A percentile compares a stretch with the other conserved stretches of the same genome.
phyloP scores from a whole-genome alignment of 2,797 vertebrate species.

The Urophycis tenuis region DNA sequence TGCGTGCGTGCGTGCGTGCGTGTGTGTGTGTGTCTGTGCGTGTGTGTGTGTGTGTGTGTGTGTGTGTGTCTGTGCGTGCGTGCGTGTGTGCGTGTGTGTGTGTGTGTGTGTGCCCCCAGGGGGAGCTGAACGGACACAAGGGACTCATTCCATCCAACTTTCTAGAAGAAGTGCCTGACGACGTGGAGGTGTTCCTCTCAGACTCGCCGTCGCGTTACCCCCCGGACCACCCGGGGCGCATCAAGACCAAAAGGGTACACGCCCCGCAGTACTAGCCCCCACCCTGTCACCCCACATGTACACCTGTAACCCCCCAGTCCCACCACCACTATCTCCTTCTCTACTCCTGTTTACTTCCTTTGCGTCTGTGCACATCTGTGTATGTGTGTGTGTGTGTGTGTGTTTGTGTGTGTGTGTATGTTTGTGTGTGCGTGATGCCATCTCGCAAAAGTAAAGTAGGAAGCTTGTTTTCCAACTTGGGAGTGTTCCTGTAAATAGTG shows the following conservation, averaged over 20 bases:
- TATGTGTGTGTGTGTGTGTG: constrained; percentile 57
- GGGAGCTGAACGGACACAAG: constrained; percentile 93
- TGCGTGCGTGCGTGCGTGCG: not conserved
- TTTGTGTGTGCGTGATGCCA: not conserved
- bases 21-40: constrained; percentile 22
- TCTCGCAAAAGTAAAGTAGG: not conserved
- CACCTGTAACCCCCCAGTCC: constrained; percentile 49
- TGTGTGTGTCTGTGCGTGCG: not conserved
- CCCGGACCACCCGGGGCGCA: constrained; percentile 76
- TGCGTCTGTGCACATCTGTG: constrained; percentile 21
- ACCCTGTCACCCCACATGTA: constrained; percentile 60
- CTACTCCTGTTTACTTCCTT: not conserved
- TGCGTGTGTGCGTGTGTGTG: not conserved
- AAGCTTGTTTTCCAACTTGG: constrained; percentile 45
- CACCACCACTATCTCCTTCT: not conserved
- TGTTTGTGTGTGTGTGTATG: not conserved
- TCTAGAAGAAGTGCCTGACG: constrained; percentile 99
- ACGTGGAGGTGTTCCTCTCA: constrained; percentile 94
- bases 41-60: not conserved
- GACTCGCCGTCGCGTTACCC: constrained; percentile 78
- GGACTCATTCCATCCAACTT: constrained; percentile 99
- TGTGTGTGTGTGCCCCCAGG: constrained; percentile 63
- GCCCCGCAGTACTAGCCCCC: constrained; percentile 65
- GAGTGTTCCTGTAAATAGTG: constrained; percentile 59
- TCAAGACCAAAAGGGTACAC: constrained; percentile 98